Percentiles rank a stretch among this genome's conserved stretches.
phyloP scores from a whole-genome alignment of 2,797 vertebrate genomes.

The Sebastes vulpes region DNA sequence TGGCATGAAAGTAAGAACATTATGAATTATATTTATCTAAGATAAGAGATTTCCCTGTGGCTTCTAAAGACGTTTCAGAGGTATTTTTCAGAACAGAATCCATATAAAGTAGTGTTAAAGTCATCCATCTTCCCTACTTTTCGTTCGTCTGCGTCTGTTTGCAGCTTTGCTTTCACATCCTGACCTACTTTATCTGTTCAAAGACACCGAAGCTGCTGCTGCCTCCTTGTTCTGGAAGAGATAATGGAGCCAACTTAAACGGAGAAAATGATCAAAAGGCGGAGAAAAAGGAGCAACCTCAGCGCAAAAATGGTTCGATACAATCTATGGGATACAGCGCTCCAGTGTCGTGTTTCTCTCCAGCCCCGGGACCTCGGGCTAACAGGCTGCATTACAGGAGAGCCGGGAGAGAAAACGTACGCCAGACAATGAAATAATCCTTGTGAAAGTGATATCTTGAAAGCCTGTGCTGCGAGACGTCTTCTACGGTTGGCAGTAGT shows the following conservation, averaged over 20 bases:
- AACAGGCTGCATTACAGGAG: conserved; percentile 39
- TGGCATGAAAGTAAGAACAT: background rate
- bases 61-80: background rate
- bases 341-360: conserved; percentile 55
- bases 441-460: conserved; percentile 43
- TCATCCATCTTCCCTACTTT: conserved; percentile 13
- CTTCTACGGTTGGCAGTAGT: background rate
- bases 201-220: conserved; percentile 45
- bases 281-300: conserved; percentile 48
- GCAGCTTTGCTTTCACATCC: conserved; percentile 58
- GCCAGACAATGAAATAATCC: conserved; percentile 56
- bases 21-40: background rate
- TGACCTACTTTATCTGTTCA: conserved; percentile 70
- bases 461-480: conserved; percentile 19
- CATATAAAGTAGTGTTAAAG: background rate
- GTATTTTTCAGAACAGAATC: background rate
- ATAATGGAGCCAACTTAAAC: conserved; percentile 40
- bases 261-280: conserved; percentile 55
- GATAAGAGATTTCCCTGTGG: background rate
- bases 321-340: conserved; percentile 53
- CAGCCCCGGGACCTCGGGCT: conserved; percentile 31
- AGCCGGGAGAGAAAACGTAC: conserved; percentile 13
- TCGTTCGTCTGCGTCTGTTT: conserved; percentile 52
- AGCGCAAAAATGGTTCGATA: conserved; percentile 57
- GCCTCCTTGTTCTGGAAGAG: conserved; percentile 42